Evolutionary conservation across 2,113 vertebrate genomes (phyloP), one percentile per base, ranked within the genome.

Genomic region (Campylorhamphus procurvoides): DNA sequence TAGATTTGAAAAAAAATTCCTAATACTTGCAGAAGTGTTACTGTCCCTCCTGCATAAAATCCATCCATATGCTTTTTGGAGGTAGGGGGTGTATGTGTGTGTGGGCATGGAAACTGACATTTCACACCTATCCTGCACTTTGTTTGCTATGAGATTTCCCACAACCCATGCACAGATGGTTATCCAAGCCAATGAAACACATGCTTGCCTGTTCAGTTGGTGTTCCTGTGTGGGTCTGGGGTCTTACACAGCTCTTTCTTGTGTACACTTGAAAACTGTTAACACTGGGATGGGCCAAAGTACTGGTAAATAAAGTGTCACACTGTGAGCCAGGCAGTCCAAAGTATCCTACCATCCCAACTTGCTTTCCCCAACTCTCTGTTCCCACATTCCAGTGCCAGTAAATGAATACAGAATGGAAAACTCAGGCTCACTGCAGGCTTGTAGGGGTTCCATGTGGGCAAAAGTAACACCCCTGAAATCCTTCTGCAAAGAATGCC

Each of bases 161-260:
- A 18, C 24, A 80, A 42, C 28, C 49, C 33, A 28, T 28, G 19
- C 31, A 7, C 35, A 56, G 23, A 66, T 46, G 39, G 6, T 46
- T 60, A 37, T 69, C 35, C 10, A 22, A 33, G 42, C 33, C 49
- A 59, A 62, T 18, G 49, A 10, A 4, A 23, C 24, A 33, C 11
- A 12, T 27, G 27, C 5, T 58, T 1, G 0, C 35, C 29, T 2
- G 0, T 62, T 66, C 2, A 5, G 20, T 84, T 37, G 18, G 0
- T 58, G 47, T 72, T 92, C 42, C 22, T 47, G 18, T 18, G 33
- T 42, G 39, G 28, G 39, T 67, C 37, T 56, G 49, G 23, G 27
- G 53, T 39, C 42, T 73, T 31, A 63, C 23, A 13, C 24, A n/a
- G 25, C 49, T 18, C 18, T 73, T 75, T 14, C 29, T 3, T 68